phyloP scores from a whole-genome alignment of 2,797 vertebrate species.

The Sphaeramia orbicularis region DNA sequence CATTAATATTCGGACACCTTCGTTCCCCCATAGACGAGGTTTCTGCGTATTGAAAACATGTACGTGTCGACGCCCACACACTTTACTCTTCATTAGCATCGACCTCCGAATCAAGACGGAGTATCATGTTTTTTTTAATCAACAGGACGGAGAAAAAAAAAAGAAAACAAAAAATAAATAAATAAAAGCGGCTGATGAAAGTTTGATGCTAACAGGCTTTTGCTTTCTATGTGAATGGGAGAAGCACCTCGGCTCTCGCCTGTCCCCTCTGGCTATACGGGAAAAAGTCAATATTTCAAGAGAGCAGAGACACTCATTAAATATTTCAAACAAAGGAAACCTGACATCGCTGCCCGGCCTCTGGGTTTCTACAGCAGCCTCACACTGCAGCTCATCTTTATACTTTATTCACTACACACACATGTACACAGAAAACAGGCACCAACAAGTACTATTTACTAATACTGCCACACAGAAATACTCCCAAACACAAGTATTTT shows the following conservation, averaged over 20 bases:
- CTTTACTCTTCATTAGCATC: too few species aligned
- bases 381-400: background rate
- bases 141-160: too few species aligned
- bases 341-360: slow-evolving; percentile 60
- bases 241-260: slow-evolving; percentile 63
- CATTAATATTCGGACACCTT: too few species aligned
- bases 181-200: slow-evolving; percentile 75
- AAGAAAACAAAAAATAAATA: slow-evolving; percentile 61
- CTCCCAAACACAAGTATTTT: too few species aligned
- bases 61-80: too few species aligned
- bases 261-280: slow-evolving; percentile 61
- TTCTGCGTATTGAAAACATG: too few species aligned
- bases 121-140: slow-evolving; percentile 35
- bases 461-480: too few species aligned
- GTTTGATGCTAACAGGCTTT: slow-evolving; percentile 82
- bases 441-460: background rate
- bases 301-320: slow-evolving; percentile 73
- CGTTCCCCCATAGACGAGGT: too few species aligned
- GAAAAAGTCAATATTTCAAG: slow-evolving; percentile 82
- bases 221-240: slow-evolving; percentile 76
- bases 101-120: too few species aligned
- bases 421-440: too few species aligned
- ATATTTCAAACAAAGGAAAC: slow-evolving; percentile 83
- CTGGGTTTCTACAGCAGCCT: background rate
- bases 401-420: background rate